phyloP scores from a whole-genome alignment of 2,797 vertebrate genomes.

The Numenius phaeopus region DNA sequence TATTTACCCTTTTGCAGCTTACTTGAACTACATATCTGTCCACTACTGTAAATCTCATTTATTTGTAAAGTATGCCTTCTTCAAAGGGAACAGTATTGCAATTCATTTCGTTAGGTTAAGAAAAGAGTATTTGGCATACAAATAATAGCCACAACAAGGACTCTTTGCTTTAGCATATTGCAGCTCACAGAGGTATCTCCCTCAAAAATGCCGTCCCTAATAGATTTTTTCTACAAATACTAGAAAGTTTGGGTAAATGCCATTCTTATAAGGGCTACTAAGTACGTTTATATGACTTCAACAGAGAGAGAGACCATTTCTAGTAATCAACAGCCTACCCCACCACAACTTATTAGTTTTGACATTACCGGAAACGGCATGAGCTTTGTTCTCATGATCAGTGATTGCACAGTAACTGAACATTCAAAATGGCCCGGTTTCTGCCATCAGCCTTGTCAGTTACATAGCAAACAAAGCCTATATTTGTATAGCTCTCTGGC shows the following conservation, averaged over 20 bases:
- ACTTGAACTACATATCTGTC: neutral
- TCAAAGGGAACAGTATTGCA: neutral
- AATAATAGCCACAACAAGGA: neutral
- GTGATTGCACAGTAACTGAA: neutral
- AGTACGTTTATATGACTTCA: neutral
- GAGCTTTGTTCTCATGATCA: neutral
- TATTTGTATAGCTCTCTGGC: conserved; percentile 15
- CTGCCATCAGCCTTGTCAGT: neutral
- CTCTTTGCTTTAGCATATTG: neutral
- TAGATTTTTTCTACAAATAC: neutral
- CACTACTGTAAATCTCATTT: neutral
- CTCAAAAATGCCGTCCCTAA: neutral
- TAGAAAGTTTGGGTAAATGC: neutral
- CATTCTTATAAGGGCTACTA: neutral
- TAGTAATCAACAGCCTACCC: neutral
- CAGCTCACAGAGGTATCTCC: neutral
- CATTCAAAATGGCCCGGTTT: conserved; percentile 2
- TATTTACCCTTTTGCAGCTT: neutral
- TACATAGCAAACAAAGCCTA: neutral
- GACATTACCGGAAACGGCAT: neutral
- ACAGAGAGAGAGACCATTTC: neutral
- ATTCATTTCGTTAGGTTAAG: neutral
- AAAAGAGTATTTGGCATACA: neutral
- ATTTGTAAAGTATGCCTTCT: neutral
- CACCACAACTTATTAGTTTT: neutral